Evolutionary conservation across 2,888 invertebrate genomes (phyloP).

Genomic region (Trichopria drosophilae): DNA sequence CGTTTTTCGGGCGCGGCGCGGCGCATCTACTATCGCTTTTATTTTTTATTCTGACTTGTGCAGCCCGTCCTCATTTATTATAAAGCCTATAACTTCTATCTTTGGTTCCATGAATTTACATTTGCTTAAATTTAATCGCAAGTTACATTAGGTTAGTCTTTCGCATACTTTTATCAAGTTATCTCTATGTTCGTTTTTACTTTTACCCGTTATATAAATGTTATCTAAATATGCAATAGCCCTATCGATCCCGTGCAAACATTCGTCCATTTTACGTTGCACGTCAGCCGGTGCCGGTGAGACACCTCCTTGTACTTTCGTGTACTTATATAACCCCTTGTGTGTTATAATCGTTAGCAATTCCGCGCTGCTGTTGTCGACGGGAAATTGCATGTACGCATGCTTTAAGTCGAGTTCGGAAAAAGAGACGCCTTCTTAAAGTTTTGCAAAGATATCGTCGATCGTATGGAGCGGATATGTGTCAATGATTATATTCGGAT

Average conservation of each 20-base stretch:
- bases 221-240: conserved; percentile 38
- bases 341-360: conserved; percentile 20
- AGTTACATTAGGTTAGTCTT: conserved; percentile 33
- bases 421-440: conserved; percentile 21
- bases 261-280: conserved; percentile 41
- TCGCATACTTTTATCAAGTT: conserved; percentile 30
- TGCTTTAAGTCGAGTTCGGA: conserved; percentile 21
- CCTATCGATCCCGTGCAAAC: conserved; percentile 35
- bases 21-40: conserved; percentile 35
- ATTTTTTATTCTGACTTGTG: conserved; percentile 29
- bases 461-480: conserved; percentile 24
- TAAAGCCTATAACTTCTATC: conserved; percentile 40
- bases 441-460: conserved; percentile 22
- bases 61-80: conserved; percentile 37
- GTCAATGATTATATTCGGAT: conserved; percentile 15
- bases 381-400: conserved; percentile 31
- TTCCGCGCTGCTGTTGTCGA: conserved; percentile 22
- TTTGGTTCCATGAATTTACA: conserved; percentile 37
- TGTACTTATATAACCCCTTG: conserved; percentile 14
- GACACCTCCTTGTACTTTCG: conserved; percentile 13
- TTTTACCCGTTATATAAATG: conserved; percentile 32
- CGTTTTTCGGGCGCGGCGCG: conserved; percentile 32
- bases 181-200: conserved; percentile 27
- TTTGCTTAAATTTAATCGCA: conserved; percentile 34
- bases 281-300: conserved; percentile 36